Percentiles rank a stretch among this genome's conserved stretches.
Conservation (phyloP, 2,797 vertebrate species). For the Gastrophryne carolinensis region DNA sequence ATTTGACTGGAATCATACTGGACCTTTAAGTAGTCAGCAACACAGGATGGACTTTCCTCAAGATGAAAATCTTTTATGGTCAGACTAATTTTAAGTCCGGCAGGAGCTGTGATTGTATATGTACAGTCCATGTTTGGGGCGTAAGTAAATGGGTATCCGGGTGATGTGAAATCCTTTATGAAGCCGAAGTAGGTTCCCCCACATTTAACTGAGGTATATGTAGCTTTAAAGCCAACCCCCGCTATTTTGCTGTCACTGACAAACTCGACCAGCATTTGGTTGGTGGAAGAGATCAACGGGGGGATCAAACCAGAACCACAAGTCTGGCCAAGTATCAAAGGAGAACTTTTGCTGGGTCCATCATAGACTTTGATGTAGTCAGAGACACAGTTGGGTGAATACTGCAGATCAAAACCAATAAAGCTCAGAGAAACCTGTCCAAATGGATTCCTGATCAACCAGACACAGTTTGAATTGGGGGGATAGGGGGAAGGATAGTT, state of each 20-base stretch:
- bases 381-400: slow-evolving; percentile 57
- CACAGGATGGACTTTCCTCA: too few species aligned
- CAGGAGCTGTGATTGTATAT: slow-evolving; percentile 20
- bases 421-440: slow-evolving; percentile 63
- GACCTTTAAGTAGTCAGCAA: too few species aligned
- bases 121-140: neutral
- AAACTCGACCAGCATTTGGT: slow-evolving; percentile 61
- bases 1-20: too few species aligned
- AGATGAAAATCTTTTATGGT: too few species aligned
- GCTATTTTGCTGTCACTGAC: slow-evolving; percentile 53
- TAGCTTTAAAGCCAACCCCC: slow-evolving; percentile 61
- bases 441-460: slow-evolving; percentile 60
- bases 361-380: slow-evolving; percentile 66
- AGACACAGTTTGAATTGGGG: slow-evolving; percentile 57
- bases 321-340: slow-evolving; percentile 58
- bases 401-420: slow-evolving; percentile 61
- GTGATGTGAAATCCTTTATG: neutral
- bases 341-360: slow-evolving; percentile 58
- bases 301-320: slow-evolving; percentile 54
- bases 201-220: slow-evolving; percentile 53
- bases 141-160: slow-evolving; percentile 3
- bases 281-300: slow-evolving; percentile 58
- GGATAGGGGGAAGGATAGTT: slow-evolving; percentile 60
- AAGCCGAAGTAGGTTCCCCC: neutral
- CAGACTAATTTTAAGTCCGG: neutral